Evolutionary conservation across 2,888 invertebrate genomes (phyloP).

Genomic region (Epinotia bilunana): DNA sequence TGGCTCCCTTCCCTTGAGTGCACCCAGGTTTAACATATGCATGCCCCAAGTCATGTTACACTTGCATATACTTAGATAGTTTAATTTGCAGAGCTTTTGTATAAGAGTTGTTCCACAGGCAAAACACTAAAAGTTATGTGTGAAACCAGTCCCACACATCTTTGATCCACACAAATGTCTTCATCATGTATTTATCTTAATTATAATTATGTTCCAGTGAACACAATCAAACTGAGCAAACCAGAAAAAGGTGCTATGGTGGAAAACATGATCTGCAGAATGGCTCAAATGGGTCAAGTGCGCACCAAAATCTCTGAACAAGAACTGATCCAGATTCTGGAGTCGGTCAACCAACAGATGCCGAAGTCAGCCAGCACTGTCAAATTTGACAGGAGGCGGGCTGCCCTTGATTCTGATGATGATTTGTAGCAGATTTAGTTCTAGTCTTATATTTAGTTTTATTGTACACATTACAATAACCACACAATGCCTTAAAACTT

Average conservation of each 20-base stretch:
- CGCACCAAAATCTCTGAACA: constrained; percentile 92
- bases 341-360: constrained; percentile 94
- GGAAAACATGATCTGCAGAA: constrained; percentile 96
- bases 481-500: constrained; percentile 17
- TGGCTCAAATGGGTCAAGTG: constrained; percentile 97
- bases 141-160: too few species aligned
- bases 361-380: constrained; percentile 91
- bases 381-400: constrained; percentile 95
- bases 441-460: constrained; percentile 4
- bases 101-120: too few species aligned
- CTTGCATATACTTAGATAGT: too few species aligned
- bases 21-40: too few species aligned
- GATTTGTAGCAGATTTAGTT: constrained; percentile 61
- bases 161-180: too few species aligned
- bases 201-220: constrained; percentile 87
- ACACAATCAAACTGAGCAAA: constrained; percentile 96
- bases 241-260: constrained; percentile 98
- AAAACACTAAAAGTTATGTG: too few species aligned
- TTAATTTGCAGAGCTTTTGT: too few species aligned
- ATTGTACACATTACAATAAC: constrained; percentile 7
- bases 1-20: too few species aligned
- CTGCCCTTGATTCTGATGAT: constrained; percentile 94
- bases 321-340: constrained; percentile 92
- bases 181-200: not conserved
- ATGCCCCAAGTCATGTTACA: too few species aligned